Base-by-base conservation (phyloP, 2,888 invertebrate genomes). In the Folsomia candida region DNA sequence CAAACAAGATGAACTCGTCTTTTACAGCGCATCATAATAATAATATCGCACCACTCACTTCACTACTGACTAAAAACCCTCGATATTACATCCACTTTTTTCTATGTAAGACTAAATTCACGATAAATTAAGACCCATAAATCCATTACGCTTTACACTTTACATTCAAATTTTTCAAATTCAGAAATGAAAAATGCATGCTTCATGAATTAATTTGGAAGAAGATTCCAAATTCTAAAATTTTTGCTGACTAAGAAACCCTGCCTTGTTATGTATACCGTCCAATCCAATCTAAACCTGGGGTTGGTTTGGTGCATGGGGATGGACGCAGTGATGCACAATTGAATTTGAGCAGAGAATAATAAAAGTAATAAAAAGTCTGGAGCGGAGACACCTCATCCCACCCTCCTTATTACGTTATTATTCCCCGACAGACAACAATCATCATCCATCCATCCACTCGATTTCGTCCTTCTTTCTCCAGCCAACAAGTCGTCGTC, bases 351-450 rank as follows among this genome's bases (percentile, higher is more conserved):
- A 54, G n/a, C n/a, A 54, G 22, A 14, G 54, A 54, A 54, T 54
- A 54, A 54, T 54, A 54, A 54, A 54, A 54, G 18, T 54, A 54
- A 54, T 54, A 54, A 20, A 54, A 54, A 54, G 54, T 54, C 6
- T 22, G 54, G n/a, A 54, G 54, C 54, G 54, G 54, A 54, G 54
- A 54, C 54, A 54, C 54, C 54, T 22, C 20, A 54, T 18, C 54
- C 54, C 18, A 54, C 54, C 54, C 54, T 22, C 22, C 54, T 54
- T 54, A 54, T 54, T 54, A 54, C 54, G 22, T 54, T 54, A 54
- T 54, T 54, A 6, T 54, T n/a, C 54, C 6, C 54, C 54, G 54
- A 54, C 54, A 54, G 54, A 54, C 54, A 54, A 54, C 54, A 54
- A 54, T 54, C 54, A 54, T 54, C 22, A 18, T 4, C 4, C 54